Evolutionary conservation across 2,888 invertebrate genomes (phyloP).

Genomic region (Drosophila neutralis): DNA sequence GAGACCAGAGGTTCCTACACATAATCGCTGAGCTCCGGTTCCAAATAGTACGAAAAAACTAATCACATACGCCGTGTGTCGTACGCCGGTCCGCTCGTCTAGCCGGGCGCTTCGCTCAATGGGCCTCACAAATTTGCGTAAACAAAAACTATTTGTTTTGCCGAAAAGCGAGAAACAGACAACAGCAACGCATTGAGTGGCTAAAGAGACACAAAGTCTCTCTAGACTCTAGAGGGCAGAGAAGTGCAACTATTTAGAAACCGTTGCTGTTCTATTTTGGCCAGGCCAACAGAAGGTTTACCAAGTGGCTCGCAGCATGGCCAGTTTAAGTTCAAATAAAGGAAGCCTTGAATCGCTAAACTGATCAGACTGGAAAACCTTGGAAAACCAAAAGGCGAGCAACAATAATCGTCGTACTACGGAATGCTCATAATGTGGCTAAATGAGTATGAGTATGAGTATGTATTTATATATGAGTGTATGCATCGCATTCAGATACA

Average conservation of each 20-base stretch:
- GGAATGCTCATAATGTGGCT: conserved; percentile 19
- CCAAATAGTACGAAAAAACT: conserved; percentile 83
- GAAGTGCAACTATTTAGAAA: conserved; percentile 65
- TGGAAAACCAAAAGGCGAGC: conserved; percentile 71
- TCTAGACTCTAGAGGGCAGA: conserved; percentile 2
- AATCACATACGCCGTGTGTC: conserved; percentile 71
- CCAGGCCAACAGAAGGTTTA: conserved; percentile 79
- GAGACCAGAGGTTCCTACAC: conserved; percentile 19
- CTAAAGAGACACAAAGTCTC: background rate
- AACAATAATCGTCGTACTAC: conserved; percentile 47
- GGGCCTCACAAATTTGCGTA: conserved; percentile 66
- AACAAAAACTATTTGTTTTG: conserved; percentile 61
- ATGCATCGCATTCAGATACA: background rate
- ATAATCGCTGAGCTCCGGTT: conserved; percentile 74
- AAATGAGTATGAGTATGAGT: background rate
- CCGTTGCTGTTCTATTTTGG: conserved; percentile 76
- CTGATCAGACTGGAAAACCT: conserved; percentile 77
- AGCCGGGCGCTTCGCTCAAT: conserved; percentile 48
- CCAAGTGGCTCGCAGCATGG: conserved; percentile 38
- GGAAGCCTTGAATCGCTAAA: conserved; percentile 69
- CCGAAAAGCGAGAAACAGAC: conserved; percentile 13
- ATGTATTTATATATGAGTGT: conserved; percentile 4
- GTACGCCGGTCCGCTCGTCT: conserved; percentile 48
- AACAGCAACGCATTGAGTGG: conserved; percentile 8
- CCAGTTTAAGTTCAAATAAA: conserved; percentile 33